Conservation (phyloP, 92 coral and sea anemone species). For the Zoanthus sociatus region DNA sequence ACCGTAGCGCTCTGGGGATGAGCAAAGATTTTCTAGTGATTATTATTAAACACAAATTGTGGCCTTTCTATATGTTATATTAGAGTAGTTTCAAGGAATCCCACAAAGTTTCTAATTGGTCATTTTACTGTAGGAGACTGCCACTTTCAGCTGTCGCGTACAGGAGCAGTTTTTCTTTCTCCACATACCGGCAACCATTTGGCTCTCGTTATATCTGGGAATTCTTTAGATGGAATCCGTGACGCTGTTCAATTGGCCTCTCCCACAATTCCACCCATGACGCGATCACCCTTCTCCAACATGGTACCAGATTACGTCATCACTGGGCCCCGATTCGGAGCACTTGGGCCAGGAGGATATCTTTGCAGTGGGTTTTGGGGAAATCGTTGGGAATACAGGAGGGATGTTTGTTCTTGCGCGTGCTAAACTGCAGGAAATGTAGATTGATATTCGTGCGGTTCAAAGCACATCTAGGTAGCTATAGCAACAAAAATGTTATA, state of each 20-base stretch:
- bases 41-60: too few relatives aligned
- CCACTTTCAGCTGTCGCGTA: slow-evolving; percentile 65
- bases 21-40: too few relatives aligned
- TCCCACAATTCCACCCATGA: slow-evolving; percentile 99
- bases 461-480: neutral
- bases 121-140: slow-evolving; percentile 67
- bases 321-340: slow-evolving; percentile 95
- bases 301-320: slow-evolving; percentile 97
- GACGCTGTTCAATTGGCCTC: slow-evolving; percentile 87
- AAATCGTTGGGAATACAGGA: slow-evolving; percentile 88
- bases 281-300: slow-evolving; percentile 98
- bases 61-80: neutral
- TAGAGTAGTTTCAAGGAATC: neutral
- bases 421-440: slow-evolving; percentile 48
- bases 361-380: slow-evolving; percentile 97
- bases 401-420: slow-evolving; percentile 77
- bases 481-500: neutral
- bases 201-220: slow-evolving; percentile 91
- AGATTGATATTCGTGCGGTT: neutral
- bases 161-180: slow-evolving; percentile 89
- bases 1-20: too few relatives aligned
- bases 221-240: slow-evolving; percentile 82
- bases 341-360: slow-evolving; percentile 96
- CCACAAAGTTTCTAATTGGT: neutral
- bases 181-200: slow-evolving; percentile 88